These are phyloP conservation scores for Arge pagana DNA, from an alignment of 2,888 invertebrate genomes.

Conservation along the genomic window DNA sequence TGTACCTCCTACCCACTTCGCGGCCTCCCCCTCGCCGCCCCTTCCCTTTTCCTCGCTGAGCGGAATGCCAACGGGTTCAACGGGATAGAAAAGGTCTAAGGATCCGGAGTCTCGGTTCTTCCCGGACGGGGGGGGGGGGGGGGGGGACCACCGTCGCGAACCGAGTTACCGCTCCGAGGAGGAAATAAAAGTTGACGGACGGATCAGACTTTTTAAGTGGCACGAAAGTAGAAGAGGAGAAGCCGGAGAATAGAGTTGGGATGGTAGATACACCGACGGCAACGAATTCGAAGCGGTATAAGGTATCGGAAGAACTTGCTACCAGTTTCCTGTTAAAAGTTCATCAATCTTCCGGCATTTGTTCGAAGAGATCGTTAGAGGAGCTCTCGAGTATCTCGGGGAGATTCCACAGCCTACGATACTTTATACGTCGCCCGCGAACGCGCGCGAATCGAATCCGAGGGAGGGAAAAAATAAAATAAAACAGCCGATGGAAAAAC, in stretches of 20 bases:
- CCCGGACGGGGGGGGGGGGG: background rate
- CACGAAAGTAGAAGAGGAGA: slow-evolving; percentile 30
- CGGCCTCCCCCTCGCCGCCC: slow-evolving; percentile 12
- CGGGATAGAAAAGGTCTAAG: background rate
- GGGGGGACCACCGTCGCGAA: background rate
- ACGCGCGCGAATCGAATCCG: no score
- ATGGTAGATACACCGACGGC: slow-evolving; percentile 8
- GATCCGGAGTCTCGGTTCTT: slow-evolving; percentile 2
- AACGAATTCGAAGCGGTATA: background rate
- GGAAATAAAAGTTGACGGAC: slow-evolving; percentile 23
- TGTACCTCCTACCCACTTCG: slow-evolving; percentile 22
- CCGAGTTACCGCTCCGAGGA: slow-evolving; percentile 1
- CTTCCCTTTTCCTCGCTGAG: slow-evolving; percentile 2
- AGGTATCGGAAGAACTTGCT: background rate
- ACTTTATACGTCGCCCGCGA: no score
- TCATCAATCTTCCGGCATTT: slow-evolving; percentile 31
- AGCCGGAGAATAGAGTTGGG: slow-evolving; percentile 15
- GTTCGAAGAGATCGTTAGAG: slow-evolving; percentile 9
- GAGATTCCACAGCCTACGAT: no score
- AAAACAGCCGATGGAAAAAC: no score
- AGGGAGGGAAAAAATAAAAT: background rate
- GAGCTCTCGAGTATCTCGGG: no score
- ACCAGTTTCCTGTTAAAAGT: slow-evolving; percentile 33
- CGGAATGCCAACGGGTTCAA: background rate
- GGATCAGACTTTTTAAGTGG: slow-evolving; percentile 38